phyloP scores from a whole-genome alignment of 2,888 invertebrate species.

The Hemithea aestivaria region DNA sequence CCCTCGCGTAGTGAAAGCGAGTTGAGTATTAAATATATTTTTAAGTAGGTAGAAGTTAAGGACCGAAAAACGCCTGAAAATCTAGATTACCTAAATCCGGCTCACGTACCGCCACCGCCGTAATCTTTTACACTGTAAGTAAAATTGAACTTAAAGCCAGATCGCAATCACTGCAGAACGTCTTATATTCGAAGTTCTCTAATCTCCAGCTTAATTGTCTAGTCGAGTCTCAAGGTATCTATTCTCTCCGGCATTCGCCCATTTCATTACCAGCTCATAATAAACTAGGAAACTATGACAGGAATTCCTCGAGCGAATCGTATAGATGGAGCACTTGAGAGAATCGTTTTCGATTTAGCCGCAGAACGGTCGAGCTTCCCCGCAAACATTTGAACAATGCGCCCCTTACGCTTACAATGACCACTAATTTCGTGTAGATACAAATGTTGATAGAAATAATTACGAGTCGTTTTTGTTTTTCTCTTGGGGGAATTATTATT shows the following conservation, averaged over 20 bases:
- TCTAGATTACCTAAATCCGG: too few species aligned
- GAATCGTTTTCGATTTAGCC: conserved; percentile 27
- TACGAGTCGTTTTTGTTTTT: not conserved
- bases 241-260: conserved; percentile 11
- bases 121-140: too few species aligned
- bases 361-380: conserved; percentile 14
- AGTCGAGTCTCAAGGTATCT: conserved; percentile 11
- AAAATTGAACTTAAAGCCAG: not conserved
- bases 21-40: too few species aligned
- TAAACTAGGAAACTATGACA: conserved; percentile 18
- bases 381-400: conserved; percentile 27
- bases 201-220: conserved; percentile 11
- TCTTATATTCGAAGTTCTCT: conserved; percentile 11
- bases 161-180: conserved; percentile 1
- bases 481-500: not conserved
- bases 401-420: conserved; percentile 20
- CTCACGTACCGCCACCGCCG: too few species aligned
- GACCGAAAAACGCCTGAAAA: too few species aligned
- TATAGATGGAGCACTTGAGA: conserved; percentile 20
- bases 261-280: conserved; percentile 18
- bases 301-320: conserved; percentile 16
- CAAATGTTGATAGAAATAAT: conserved; percentile 2
- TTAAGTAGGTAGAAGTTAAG: too few species aligned
- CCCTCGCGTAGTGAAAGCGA: too few species aligned
- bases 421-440: conserved; percentile 13